Evolutionary conservation across 2,888 invertebrate genomes (phyloP).

Genomic region (Diploptera punctata): DNA sequence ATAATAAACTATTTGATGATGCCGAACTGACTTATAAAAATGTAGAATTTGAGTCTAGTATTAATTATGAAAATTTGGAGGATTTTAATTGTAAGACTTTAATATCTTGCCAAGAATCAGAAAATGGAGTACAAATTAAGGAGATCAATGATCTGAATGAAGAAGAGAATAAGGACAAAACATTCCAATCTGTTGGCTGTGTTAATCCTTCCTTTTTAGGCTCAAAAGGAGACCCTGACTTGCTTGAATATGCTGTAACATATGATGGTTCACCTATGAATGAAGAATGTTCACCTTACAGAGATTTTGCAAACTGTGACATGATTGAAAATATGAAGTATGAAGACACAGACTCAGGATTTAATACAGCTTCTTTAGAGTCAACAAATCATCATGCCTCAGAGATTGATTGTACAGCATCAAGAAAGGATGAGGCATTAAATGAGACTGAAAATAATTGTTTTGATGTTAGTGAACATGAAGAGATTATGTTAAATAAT

Average conservation of each 20-base stretch:
- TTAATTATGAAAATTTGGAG: not conserved
- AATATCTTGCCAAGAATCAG: not conserved
- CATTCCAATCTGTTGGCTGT: constrained; percentile 21
- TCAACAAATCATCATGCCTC: not conserved
- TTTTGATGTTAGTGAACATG: not conserved
- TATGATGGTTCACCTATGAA: not conserved
- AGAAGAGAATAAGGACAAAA: not conserved
- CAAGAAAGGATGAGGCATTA: not conserved
- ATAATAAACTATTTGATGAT: not conserved
- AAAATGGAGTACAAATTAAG: no score
- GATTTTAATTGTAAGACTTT: not conserved
- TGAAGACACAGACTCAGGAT: constrained; percentile 19
- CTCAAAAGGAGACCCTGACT: constrained; percentile 17
- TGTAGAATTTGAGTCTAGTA: not conserved
- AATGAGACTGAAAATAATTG: no score
- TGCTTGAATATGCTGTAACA: not conserved
- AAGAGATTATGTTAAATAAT: no score
- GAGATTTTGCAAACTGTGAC: not conserved
- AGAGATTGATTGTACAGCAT: not conserved
- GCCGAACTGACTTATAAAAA: not conserved
- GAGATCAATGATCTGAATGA: not conserved
- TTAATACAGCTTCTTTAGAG: constrained; percentile 11
- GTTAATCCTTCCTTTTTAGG: constrained; percentile 33
- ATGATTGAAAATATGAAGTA: not conserved
- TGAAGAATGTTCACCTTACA: not conserved